Conservation (phyloP, 2,888 invertebrate genomes). For the Litoditis marina region DNA sequence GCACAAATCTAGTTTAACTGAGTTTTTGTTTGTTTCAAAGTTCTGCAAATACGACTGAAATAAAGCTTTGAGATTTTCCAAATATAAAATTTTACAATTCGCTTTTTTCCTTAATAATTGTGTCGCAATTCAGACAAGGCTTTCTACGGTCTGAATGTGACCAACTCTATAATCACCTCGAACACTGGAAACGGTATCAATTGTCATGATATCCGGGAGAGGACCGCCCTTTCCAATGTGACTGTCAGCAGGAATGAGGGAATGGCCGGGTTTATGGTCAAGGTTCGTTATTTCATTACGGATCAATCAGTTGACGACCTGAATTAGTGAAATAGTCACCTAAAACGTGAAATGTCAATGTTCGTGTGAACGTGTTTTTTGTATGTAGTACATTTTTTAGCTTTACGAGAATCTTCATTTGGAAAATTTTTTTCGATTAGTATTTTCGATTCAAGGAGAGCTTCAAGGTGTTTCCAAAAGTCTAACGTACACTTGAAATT, state of each 20-base stretch:
- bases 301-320: conserved; percentile 62
- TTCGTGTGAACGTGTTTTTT: neutral
- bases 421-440: too few relatives aligned
- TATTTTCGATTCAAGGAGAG: too few relatives aligned
- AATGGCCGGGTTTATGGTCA: conserved; percentile 46
- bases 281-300: conserved; percentile 27
- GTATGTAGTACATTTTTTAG: too few relatives aligned
- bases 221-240: conserved; percentile 59
- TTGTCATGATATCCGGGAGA: conserved; percentile 78
- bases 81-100: too few relatives aligned
- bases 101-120: too few relatives aligned
- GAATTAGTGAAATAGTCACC: neutral
- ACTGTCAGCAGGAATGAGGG: conserved; percentile 57
- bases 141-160: conserved; percentile 79
- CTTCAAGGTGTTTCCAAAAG: too few relatives aligned
- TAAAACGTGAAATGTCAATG: neutral
- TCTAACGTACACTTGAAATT: too few relatives aligned
- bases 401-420: too few relatives aligned
- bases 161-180: conserved; percentile 78
- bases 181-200: conserved; percentile 90
- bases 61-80: too few relatives aligned
- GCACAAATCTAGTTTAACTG: too few relatives aligned
- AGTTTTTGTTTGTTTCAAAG: too few relatives aligned
- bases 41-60: too few relatives aligned
- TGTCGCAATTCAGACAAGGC: conserved; percentile 56